Evolutionary conservation across 2,113 vertebrate genomes (phyloP), one percentile per base, ranked within the genome.

Genomic region (Holacanthus passer): DNA sequence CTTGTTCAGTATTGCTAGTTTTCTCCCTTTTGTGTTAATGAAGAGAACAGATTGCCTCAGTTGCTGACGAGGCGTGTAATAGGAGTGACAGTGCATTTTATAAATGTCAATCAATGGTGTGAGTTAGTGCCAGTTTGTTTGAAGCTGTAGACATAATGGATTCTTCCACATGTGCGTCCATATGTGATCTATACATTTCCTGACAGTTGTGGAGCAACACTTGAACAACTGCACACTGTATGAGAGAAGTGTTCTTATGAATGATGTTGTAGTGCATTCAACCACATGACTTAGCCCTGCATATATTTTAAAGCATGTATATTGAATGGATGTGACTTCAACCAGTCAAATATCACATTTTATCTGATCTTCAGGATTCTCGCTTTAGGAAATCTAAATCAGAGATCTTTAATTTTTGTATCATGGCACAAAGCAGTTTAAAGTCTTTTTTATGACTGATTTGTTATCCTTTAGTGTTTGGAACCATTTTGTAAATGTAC

Each of bases 341-440:
- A 71, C 11, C 19, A 48, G 16, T 6, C 5, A 68, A 6, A 48
- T 52, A 17, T 43, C 27, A 17, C 14, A 24, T 55, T 72, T 62
- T 17, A 16, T 47, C 12, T 16, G 9, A 82, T 55, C 53, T 62
- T 83, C 60, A 77, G 68, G 76, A 53, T 79, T 69, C 13, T 71
- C 48, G 39, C 31, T 50, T 50, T 17, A 29, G 47, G 37, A 45
- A 3, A 39, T 31, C 35, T 1, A 37, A 56, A 50, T 59, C 16
- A 29, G 9, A 16, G 7, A 27, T 35, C 6, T 72, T 10, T 6
- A 0, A 27, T 65, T 66, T 37, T 24, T 41, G 11, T 47, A 13
- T 53, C 16, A 12, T 35, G 22, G 39, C 22, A 56, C 59, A 64
- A 2, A 31, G 0, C 14, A 35, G n/a, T 43, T 19, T 8, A 3